Base-by-base conservation (phyloP, 1,140 invertebrate genomes). In the Drosophila bipectinata region DNA sequence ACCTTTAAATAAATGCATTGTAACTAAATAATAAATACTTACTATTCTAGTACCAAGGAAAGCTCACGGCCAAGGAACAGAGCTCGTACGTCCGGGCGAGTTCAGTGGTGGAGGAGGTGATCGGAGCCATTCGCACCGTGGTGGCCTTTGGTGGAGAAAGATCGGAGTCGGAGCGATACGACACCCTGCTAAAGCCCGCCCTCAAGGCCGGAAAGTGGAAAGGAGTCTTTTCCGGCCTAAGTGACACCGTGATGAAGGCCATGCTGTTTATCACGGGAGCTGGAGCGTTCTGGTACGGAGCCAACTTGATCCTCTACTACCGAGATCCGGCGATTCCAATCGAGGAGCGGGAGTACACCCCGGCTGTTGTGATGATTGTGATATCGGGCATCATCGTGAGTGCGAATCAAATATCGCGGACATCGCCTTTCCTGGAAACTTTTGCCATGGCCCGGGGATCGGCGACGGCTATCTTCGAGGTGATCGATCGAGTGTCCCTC, bases 251-350 rank as follows among this genome's bases (percentile, higher is more conserved):
- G 28, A 94, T 97, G 92, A 97, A 96, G 94, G 93, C 97, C 66
- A 95, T 97, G 59, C 95, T 97, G 49, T 98, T 97, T 79, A 92
- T 94, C n/a, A 95, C 94, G 8, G 97, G 97, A 79, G 94, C 96
- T 0, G 89, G 97, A 0, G 94, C 96, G 0, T 97, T 98, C 91
- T 98, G 96, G 96, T 97, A 97, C 90, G 97, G 96, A 0, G 95
- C 96, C 0, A 93, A 94, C 45, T 92, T 97, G 18, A 95, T 97
- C 41, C 81, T 95, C 54, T 93, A 94, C 18, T 85, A 91, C 62
- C 80, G 91, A 2, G 47, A 72, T 26, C 77, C 69, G 26, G 69
- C 69, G n/a, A 58, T 90, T 4, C 48, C 69, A 5, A 48, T 57
- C 2, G 61, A 93, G 0, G 75, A 83, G 10, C 93, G 94, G 10